Conservation (phyloP, 2,888 invertebrate genomes). For the Pogonocherus hispidulus region DNA sequence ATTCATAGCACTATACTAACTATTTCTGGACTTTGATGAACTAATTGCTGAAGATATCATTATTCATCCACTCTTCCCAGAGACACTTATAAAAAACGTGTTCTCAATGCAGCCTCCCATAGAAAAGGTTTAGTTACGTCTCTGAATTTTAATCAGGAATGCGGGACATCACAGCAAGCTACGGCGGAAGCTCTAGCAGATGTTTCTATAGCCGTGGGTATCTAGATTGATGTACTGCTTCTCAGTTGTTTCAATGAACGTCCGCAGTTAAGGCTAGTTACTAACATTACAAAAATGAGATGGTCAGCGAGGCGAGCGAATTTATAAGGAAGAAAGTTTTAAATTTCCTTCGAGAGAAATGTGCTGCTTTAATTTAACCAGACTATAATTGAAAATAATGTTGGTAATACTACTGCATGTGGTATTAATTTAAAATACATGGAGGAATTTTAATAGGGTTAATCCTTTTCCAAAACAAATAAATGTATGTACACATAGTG, state of each 20-base stretch:
- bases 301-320: slow-evolving; percentile 20
- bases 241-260: slow-evolving; percentile 40
- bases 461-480: too few species aligned
- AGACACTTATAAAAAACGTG: background rate
- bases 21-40: background rate
- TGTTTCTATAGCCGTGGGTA: slow-evolving; percentile 46
- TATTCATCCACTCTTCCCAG: background rate
- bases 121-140: slow-evolving; percentile 20
- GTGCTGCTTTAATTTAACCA: slow-evolving; percentile 24
- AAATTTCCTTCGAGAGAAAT: slow-evolving; percentile 34
- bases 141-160: slow-evolving; percentile 35
- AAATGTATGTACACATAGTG: too few species aligned
- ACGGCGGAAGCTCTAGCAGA: slow-evolving; percentile 44
- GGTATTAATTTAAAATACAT: too few species aligned
- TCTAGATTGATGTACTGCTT: slow-evolving; percentile 46
- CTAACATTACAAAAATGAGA: slow-evolving; percentile 36
- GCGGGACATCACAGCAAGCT: slow-evolving; percentile 35
- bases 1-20: background rate
- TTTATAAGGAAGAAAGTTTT: slow-evolving; percentile 36
- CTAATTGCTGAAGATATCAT: background rate
- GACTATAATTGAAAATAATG: background rate
- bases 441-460: too few species aligned
- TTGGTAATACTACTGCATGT: too few species aligned
- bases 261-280: slow-evolving; percentile 42
- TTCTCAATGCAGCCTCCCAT: background rate